Base-by-base conservation (phyloP, 2,113 vertebrate species). In the Neolamprologus falcicula region DNA sequence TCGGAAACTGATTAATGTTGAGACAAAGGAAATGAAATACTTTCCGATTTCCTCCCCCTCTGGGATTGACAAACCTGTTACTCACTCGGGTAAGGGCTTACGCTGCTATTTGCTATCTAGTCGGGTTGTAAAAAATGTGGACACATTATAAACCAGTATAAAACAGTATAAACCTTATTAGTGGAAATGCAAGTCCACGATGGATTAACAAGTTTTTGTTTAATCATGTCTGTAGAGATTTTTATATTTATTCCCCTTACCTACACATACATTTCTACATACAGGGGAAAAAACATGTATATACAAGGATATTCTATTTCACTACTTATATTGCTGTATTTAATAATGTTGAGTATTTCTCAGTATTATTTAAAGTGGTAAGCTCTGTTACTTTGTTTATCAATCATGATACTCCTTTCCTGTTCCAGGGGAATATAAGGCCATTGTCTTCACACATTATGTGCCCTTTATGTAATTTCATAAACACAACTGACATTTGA, bases 11-110 rank as follows among this genome's bases (percentile, higher is more conserved):
- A 95, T 94, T 86, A 86, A 92, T 89, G 88, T 76, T 86, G 83
- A 90, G 83, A 92, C 86, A 86, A 90, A 90, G 83, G 28, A 82
- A 91, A 92, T 90, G 68, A 92, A 89, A 92, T 87, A n/a, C 86
- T 88, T 89, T 84, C 50, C 80, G 35, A 59, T 86, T 89, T 63
- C 55, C 80, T 54, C 79, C 80, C 47, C 61, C 52, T 53, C 24
- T 84, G 68, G 50, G 84, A 85, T 83, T 83, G 59, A 90, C 66
- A 86, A 28, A 81, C 53, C 59, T 8, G 87, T 90, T 87, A 83
- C 4, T 93, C 81, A 89, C 66, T 85, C 21, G 13, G 82, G 16
- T 50, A 42, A 59, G 12, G 68, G 54, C 40, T 83, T 83, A 13
- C 52, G 28, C 71, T 83, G 31, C 83, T 40, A 59, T 90, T 66